phyloP scores from a whole-genome alignment of 2,888 invertebrate genomes.

The Sarcophaga rosellei region DNA sequence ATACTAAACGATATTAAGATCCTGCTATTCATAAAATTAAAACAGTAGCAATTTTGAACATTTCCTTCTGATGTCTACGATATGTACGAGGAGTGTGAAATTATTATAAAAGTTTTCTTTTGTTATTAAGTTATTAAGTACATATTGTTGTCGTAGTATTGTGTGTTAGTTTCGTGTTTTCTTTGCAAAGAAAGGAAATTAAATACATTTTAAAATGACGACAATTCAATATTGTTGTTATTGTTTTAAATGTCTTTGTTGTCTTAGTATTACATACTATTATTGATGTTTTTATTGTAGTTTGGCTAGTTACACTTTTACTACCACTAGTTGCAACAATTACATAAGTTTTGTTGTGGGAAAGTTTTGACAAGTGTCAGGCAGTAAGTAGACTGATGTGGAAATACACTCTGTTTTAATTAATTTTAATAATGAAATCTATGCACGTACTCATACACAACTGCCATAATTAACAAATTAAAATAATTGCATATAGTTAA shows the following conservation, averaged over 20 bases:
- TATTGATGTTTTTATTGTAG: neutral
- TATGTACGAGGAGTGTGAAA: neutral
- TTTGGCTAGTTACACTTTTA: neutral
- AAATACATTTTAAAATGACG: neutral
- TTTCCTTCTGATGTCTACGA: neutral
- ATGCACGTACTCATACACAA: conserved; percentile 50
- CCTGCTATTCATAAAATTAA: too few relatives aligned
- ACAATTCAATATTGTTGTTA: conserved; percentile 12
- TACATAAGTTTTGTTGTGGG: conserved; percentile 50
- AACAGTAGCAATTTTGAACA: neutral
- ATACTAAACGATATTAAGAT: too few relatives aligned
- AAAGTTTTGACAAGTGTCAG: conserved; percentile 39
- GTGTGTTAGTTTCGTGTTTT: neutral
- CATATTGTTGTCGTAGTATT: too few relatives aligned
- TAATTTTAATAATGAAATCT: conserved; percentile 42
- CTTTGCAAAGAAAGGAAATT: conserved; percentile 15
- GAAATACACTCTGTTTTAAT: conserved; percentile 29
- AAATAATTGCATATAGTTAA: conserved; percentile 45
- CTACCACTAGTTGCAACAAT: conserved; percentile 14
- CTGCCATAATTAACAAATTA: conserved; percentile 58
- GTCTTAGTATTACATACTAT: neutral
- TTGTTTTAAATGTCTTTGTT: neutral
- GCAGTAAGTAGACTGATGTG: neutral
- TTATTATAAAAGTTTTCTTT: too few relatives aligned
- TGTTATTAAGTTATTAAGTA: too few relatives aligned